Evolutionary conservation across 2,888 invertebrate species (phyloP).

Genomic region (Papilio protenor): DNA sequence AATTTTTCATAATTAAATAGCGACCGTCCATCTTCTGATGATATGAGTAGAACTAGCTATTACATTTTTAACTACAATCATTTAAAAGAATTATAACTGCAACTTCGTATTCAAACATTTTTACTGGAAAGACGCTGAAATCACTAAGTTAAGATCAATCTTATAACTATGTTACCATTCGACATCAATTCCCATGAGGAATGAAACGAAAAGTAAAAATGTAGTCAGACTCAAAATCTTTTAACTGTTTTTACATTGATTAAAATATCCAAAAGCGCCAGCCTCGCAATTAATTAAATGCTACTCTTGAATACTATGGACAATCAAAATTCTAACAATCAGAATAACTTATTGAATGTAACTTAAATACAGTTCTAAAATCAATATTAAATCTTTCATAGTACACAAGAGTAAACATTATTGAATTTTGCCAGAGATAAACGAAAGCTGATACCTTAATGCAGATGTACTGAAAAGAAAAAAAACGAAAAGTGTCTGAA

Average conservation of each 20-base stretch:
- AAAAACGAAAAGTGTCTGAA: neutral
- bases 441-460: conserved; percentile 25
- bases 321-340: neutral
- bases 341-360: neutral
- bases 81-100: conserved; percentile 13
- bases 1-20: conserved; percentile 39
- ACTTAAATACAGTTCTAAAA: neutral
- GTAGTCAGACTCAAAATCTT: conserved; percentile 53
- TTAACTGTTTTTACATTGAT: conserved; percentile 58
- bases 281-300: conserved; percentile 63
- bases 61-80: conserved; percentile 20
- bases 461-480: neutral
- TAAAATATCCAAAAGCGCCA: conserved; percentile 83
- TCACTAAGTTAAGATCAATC: conserved; percentile 77
- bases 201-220: conserved; percentile 82
- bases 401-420: conserved; percentile 36
- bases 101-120: conserved; percentile 48
- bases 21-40: conserved; percentile 41
- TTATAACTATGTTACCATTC: conserved; percentile 68
- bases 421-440: conserved; percentile 28
- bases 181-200: conserved; percentile 81
- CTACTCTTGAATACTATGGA: conserved; percentile 54
- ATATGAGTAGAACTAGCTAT: conserved; percentile 25
- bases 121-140: conserved; percentile 76
- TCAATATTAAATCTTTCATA: conserved; percentile 5